Percentiles rank a stretch among this genome's conserved stretches.
Conservation (phyloP, 2,888 invertebrate genomes). For the Mongoloraphidia duomilia region DNA sequence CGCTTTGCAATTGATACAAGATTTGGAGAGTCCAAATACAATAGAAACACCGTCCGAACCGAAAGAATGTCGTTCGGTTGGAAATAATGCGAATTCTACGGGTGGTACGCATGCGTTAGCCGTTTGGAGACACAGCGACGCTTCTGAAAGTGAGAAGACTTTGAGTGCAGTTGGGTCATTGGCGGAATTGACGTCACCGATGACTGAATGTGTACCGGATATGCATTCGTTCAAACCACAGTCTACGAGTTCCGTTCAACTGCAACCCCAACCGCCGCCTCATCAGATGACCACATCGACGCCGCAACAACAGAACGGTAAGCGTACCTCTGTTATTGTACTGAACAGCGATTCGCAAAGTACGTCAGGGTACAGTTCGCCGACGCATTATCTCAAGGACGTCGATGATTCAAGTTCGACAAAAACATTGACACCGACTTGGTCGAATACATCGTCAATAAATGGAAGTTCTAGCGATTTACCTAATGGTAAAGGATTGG, state of each 20-base stretch:
- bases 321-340: constrained; percentile 22
- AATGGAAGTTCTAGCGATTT: constrained; percentile 26
- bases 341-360: constrained; percentile 29
- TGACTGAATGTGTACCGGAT: constrained; percentile 23
- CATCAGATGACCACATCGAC: constrained; percentile 24
- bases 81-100: constrained; percentile 11
- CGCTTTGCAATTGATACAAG: constrained; percentile 33
- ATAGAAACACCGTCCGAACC: constrained; percentile 31
- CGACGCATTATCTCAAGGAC: constrained; percentile 21
- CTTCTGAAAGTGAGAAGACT: constrained; percentile 28
- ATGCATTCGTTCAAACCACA: constrained; percentile 23
- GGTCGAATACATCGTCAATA: constrained; percentile 29
- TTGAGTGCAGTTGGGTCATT: constrained; percentile 30
- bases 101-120: constrained; percentile 20
- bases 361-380: constrained; percentile 35
- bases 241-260: background rate
- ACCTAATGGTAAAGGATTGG: constrained; percentile 19
- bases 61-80: constrained; percentile 17
- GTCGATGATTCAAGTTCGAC: constrained; percentile 3
- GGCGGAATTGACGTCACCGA: constrained; percentile 26
- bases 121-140: constrained; percentile 27
- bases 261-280: background rate
- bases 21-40: constrained; percentile 34
- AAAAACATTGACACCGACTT: constrained; percentile 25
- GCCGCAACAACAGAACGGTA: constrained; percentile 13